Evolutionary conservation across 2,797 vertebrate genomes (phyloP).

Genomic region (Spondyliosoma cantharus): DNA sequence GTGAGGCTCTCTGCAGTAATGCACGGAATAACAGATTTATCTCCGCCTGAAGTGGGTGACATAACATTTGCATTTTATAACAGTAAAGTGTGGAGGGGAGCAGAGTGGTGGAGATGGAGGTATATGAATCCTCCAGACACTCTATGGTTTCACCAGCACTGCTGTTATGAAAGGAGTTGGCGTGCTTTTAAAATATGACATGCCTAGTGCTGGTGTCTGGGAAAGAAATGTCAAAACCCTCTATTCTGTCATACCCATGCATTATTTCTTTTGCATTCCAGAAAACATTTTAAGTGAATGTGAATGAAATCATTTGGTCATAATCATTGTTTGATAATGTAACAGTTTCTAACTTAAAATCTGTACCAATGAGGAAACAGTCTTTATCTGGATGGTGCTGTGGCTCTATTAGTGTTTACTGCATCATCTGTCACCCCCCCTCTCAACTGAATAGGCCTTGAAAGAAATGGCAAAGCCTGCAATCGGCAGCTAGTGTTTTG

Average conservation of each 20-base stretch:
- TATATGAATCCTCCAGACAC: slow-evolving; percentile 58
- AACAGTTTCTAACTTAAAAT: not conserved
- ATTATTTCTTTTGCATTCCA: slow-evolving; percentile 23
- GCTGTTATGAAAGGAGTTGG: slow-evolving; percentile 36
- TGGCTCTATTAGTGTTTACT: slow-evolving; percentile 5
- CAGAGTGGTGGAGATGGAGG: slow-evolving; percentile 24
- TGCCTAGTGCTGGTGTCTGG: not conserved
- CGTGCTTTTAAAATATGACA: slow-evolving; percentile 38
- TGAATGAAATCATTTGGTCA: not conserved
- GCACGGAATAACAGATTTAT: slow-evolving; percentile 66
- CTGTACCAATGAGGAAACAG: not conserved
- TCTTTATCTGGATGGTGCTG: not conserved
- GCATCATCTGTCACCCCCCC: slow-evolving; percentile 35
- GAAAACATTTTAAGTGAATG: not conserved
- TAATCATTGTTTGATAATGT: slow-evolving; percentile 21
- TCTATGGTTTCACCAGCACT: slow-evolving; percentile 38
- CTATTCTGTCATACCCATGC: not conserved
- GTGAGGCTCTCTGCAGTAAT: slow-evolving; percentile 40
- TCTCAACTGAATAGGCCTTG: slow-evolving; percentile 7
- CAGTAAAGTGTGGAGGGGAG: slow-evolving; percentile 45
- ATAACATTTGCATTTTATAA: slow-evolving; percentile 78
- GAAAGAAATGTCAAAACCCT: not conserved
- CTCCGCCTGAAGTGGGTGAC: slow-evolving; percentile 59
- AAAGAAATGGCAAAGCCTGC: slow-evolving; percentile 30
- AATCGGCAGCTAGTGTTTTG: slow-evolving; percentile 40